Evolutionary conservation across 1,140 invertebrate species (phyloP), one percentile per base, ranked within the genome.

Genomic region (Drosophila seguyi): DNA sequence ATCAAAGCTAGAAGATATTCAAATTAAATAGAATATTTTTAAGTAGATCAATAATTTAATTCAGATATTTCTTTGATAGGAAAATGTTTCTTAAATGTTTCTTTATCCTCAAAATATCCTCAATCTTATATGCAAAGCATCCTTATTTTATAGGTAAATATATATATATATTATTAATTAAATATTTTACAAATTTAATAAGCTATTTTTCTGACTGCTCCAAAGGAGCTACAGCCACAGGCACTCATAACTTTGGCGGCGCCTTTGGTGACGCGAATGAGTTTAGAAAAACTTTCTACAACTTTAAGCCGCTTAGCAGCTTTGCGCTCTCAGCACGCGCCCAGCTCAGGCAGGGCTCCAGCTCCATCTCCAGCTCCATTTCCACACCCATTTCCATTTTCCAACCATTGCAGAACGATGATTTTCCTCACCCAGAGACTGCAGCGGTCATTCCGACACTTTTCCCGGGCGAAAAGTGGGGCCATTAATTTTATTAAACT

Each of bases 201-300:
- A 10, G 2, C 10, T 0, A 18, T 50, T 59, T 71, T 42, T 60
- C n/a, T 44, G 20, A 58, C 31, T 75, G 53, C 53, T 20, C 27
- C 59, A 13, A 44, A 13, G 68, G 20, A 36, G 36, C 27, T 14
- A 41, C 16, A 31, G 48, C 59, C 67, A 56, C 38, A 83, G 71
- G 75, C 84, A 90, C 85, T 88, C 84, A 87, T 87, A 87, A 87
- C 83, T 87, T 87, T 80, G 81, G 56, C 69, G 81, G 58, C 84
- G 84, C 85, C 85, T 88, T 88, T 88, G 85, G 85, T 88, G 86
- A 88, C 85, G 85, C 84, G 84, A 88, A 87, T 87, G 84, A 85
- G 85, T 87, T 88, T 90, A 81, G 66, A 90, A 90, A 90, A 90
- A 90, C 81, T 90, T 90, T 90, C 81, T 90, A 90, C 86, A 90